Base-by-base conservation (phyloP, 2,113 vertebrate species). In the Mellivora capensis region DNA sequence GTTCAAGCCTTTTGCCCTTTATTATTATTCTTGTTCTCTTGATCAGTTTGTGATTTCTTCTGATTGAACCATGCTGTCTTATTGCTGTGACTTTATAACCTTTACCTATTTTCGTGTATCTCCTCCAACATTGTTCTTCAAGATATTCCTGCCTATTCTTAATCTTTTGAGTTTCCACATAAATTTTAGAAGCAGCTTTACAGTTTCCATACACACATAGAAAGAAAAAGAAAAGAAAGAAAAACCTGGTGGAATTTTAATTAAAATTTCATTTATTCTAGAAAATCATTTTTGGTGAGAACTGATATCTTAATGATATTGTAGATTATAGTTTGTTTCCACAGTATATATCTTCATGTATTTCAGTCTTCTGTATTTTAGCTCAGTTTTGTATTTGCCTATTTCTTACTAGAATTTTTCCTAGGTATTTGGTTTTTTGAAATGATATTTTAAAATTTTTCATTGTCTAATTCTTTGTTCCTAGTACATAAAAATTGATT, bases 261-360 rank as follows among this genome's bases (percentile, higher is more conserved):
- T 93, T 94, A 83, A 42, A 95, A 92, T 90, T 93, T 67, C 13
- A 82, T 2, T 67, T 94, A 47, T 93, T 90, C 7, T 83, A 90
- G 27, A 27, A 87, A 54, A 49, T 94, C 6, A 54, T 94, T 95
- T 59, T 95, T 95, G 62, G 21, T 91, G 82, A 88, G 37, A 93
- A 93, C 17, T 83, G 77, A 17, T 77, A 91, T 47, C 25, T 20
- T 81, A 95, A 82, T 15, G 37, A 12, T 83, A 59, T 49, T 90
- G 21, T 64, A 94, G 31, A 8, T 82, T 91, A 62, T 93, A 96
- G 27, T 86, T 54, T 91, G 4, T 69, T 91, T 81, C 49, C 5
- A 20, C 62, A 31, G 3, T 74, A 54, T 90, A 64, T 79, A 44
- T n/a, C 47, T 76, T 71, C 3, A 8, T 90, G 47, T 80, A 84